Conservation (phyloP, 2,888 invertebrate genomes). For the Acanthoscelides obtectus region DNA sequence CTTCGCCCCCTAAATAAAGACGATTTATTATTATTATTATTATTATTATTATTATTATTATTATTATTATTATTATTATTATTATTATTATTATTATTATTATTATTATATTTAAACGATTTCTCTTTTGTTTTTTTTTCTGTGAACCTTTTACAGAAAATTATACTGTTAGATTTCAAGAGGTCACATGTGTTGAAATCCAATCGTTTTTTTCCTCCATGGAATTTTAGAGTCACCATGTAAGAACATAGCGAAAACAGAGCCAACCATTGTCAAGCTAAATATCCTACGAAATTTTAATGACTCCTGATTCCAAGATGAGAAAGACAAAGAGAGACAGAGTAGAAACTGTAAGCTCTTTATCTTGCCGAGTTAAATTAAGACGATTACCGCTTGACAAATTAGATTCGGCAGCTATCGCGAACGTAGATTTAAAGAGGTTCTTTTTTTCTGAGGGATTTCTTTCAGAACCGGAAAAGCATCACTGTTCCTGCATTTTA, state of each 20-base stretch:
- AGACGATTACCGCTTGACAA: constrained; percentile 12
- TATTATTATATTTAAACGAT: too few relatives aligned
- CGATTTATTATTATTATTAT: too few relatives aligned
- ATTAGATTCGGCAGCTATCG: constrained; percentile 8
- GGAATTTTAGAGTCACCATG: too few relatives aligned
- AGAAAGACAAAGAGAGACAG: not conserved
- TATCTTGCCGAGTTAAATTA: constrained; percentile 9
- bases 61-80: too few relatives aligned
- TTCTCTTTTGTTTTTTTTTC: too few relatives aligned
- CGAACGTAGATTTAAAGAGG: not conserved
- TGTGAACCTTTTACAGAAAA: too few relatives aligned
- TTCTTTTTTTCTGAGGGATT: not conserved
- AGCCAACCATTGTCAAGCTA: not conserved
- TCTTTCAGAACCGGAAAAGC: not conserved
- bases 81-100: too few relatives aligned
- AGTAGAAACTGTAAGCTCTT: constrained; percentile 6
- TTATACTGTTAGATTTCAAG: too few relatives aligned
- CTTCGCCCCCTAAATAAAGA: too few relatives aligned
- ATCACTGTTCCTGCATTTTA: not conserved
- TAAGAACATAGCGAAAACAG: not conserved
- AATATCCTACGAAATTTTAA: constrained; percentile 6
- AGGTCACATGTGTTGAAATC: too few relatives aligned
- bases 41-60: too few relatives aligned
- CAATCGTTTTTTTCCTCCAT: too few relatives aligned
- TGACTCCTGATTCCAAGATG: constrained; percentile 3